Percentiles rank a stretch among this genome's conserved stretches.
Conservation (phyloP, 2,113 vertebrate genomes). For the Columba janthina region DNA sequence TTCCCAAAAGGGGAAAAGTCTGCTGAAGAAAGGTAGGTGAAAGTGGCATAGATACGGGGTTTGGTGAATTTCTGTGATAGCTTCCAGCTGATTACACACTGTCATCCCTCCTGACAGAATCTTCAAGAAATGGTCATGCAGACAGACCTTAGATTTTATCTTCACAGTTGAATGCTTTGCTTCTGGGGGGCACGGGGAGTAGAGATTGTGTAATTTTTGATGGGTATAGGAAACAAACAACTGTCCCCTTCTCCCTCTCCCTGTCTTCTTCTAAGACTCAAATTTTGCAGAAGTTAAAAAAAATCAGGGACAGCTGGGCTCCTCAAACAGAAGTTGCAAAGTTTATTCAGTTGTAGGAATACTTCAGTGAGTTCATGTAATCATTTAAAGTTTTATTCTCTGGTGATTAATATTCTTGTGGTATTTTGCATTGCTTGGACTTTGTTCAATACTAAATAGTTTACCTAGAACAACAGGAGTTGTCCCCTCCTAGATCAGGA, state of each 20-base stretch:
- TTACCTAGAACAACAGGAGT: slow-evolving; percentile 10
- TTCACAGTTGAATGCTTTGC: background rate
- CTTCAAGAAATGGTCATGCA: background rate
- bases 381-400: background rate
- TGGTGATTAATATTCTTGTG: slow-evolving; percentile 5
- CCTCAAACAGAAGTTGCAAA: background rate
- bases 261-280: background rate
- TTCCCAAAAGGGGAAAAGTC: background rate
- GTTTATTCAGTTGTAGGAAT: slow-evolving; percentile 24
- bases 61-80: background rate
- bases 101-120: background rate
- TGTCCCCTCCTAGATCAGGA: background rate
- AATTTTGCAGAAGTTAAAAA: background rate
- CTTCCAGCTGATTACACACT: background rate
- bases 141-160: background rate
- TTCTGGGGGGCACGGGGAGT: background rate
- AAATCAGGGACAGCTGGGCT: background rate
- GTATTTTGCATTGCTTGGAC: slow-evolving; percentile 44
- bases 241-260: background rate
- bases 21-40: background rate
- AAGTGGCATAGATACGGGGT: background rate
- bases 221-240: background rate
- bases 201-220: background rate
- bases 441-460: slow-evolving; percentile 40
- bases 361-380: background rate